Base-by-base conservation (phyloP, 2,888 invertebrate genomes). In the Pyrocoelia pectoralis region DNA sequence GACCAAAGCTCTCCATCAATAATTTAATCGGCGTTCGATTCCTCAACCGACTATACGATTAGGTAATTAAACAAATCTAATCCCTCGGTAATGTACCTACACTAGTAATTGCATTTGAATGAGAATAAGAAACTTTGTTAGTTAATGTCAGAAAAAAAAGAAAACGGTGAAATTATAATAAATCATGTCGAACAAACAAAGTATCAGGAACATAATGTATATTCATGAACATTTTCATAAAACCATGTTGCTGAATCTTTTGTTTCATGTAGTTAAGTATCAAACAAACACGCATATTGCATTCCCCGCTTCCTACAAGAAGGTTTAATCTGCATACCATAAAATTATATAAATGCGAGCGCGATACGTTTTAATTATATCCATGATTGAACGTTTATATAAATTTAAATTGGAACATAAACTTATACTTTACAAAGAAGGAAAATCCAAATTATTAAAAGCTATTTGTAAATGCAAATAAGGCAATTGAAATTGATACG, bases 391-490 rank as follows among this genome's bases (percentile, higher is more conserved):
- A 33, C 33, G 33, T 33, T n/a, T 8, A 33, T n/a, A 33, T 33
- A 33, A 8, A 33, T 10, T 33, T 33, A 10, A 33, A 33, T 3
- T 8, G 2, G 33, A n/a, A 33, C 24, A 24, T 24, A 24, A 24
- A 24, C 24, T 5, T 24, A 8, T n/a, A 33, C n/a, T 2, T n/a
- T n/a, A 33, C 33, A 33, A 41, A 41, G 54, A 24, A 24, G n/a
- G 28, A 18, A 41, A 53, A 40, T 14, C 41, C 38, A 43, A 43
- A 43, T 43, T 15, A 43, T 33, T 33, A 33, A 33, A 33, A 43
- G 24, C 41, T 50, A 24, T 41, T 50, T 51, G 43, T 41, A 58
- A 58, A 52, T 19, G 33, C 29, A 52, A 58, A 58, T 40, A 52
- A 46, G 43, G 28, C 50, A 51, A 51, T 18, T 52, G 17, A 56